phyloP scores from a whole-genome alignment of 2,113 vertebrate genomes.

The Mungos mungo region DNA sequence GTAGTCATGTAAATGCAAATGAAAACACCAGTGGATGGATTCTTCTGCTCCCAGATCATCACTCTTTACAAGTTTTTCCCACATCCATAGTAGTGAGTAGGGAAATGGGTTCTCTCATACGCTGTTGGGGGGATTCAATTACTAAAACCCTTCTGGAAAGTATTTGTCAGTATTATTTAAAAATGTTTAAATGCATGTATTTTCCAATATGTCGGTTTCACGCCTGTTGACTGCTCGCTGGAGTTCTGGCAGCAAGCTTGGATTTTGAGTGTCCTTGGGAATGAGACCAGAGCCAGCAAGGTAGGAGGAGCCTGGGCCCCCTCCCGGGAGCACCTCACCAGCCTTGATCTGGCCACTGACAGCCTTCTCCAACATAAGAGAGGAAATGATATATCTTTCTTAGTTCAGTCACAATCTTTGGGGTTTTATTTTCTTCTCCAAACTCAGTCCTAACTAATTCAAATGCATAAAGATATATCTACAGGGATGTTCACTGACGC shows the following conservation, averaged over 20 bases:
- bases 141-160: background rate
- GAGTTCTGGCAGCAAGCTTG: background rate
- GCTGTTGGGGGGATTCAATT: background rate
- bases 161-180: background rate
- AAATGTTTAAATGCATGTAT: background rate
- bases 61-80: background rate
- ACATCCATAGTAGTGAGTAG: background rate
- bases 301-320: background rate
- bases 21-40: background rate
- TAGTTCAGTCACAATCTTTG: background rate
- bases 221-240: too few relatives aligned
- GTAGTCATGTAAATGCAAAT: background rate
- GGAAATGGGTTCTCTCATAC: background rate
- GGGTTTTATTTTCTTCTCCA: background rate
- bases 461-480: background rate
- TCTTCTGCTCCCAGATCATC: background rate
- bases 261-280: background rate
- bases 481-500: background rate
- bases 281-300: background rate
- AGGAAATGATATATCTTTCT: background rate
- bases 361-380: background rate
- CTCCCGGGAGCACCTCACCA: background rate
- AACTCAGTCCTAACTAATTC: background rate
- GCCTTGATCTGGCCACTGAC: too few relatives aligned
- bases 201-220: background rate